Evolutionary conservation across 2,797 vertebrate genomes (phyloP), one percentile per base, ranked within the genome.

Genomic region (Sciaenops ocellatus): DNA sequence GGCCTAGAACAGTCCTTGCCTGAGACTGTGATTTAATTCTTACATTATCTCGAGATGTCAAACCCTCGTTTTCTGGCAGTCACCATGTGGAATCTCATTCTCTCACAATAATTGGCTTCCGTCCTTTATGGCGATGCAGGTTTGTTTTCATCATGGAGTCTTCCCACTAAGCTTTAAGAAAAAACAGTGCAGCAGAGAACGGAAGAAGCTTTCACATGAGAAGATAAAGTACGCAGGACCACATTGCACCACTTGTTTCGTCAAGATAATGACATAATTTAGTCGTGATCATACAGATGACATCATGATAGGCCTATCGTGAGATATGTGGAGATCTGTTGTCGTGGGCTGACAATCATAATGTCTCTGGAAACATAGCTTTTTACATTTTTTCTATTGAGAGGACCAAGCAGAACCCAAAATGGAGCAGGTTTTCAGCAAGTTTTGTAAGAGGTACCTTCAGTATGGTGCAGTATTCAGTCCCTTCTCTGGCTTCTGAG

Each of bases 401-500:
- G 28, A 48, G 8, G 34, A 22, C 17, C 52, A 52, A 60, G 15
- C 30, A 47, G 11, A 51, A 30, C n/a, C 55, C 18, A 26, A 38
- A 60, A 17, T 65, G 4, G n/a, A 69, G 61, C 17, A 20, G 41
- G 47, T 74, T 81, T 69, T 47, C 44, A 10, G 28, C 18, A 6
- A 55, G 41, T 46, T 56, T 52, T 78, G 17, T 42, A 50, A 44
- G 2, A 11, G 52, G 62, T 18, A 46, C 41, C 66, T 55, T 55
- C 56, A 22, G 16, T 48, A 41, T 10, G 56, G 28, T 52, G 61
- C 78, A 41, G n/a, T 7, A 48, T 73, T 63, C 34, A 48, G 42
- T 38, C 16, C 30, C 6, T 38, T 61, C 50, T 44, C 54, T 72
- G 46, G 67, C 75, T 81, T 82, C 68, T 61, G 65, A 71, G 63